Evolutionary conservation across 2,113 vertebrate genomes (phyloP).

Genomic region (Psittacara wagleri): DNA sequence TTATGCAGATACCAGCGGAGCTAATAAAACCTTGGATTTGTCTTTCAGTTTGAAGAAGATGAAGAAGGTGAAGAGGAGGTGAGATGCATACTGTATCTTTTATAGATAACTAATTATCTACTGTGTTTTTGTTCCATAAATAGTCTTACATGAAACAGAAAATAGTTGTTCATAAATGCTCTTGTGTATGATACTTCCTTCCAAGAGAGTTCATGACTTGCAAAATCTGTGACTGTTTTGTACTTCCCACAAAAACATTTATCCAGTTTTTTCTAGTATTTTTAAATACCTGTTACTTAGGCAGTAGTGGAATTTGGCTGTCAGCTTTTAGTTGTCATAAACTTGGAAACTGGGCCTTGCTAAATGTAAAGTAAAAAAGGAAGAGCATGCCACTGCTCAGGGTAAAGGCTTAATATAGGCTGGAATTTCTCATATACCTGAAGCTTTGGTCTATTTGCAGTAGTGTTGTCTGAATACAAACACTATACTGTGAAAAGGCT

Average conservation of each 20-base stretch:
- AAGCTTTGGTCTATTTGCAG: neutral
- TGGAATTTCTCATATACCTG: neutral
- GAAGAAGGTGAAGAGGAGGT: slow-evolving; percentile 99
- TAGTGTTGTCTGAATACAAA: neutral
- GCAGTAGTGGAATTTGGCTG: neutral
- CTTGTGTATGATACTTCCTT: neutral
- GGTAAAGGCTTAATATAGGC: neutral
- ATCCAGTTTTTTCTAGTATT: neutral
- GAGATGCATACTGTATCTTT: slow-evolving; percentile 47
- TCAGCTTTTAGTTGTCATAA: neutral
- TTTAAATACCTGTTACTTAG: neutral
- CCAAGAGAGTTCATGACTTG: neutral
- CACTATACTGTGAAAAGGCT: neutral
- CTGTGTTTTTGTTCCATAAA: neutral
- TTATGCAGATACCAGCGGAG: neutral
- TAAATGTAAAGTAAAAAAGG: neutral
- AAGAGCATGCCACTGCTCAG: neutral
- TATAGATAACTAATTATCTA: neutral
- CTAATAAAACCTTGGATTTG: slow-evolving; percentile 51
- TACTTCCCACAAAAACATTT: neutral
- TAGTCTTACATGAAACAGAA: neutral
- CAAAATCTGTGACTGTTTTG: neutral
- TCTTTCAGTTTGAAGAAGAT: slow-evolving; percentile 92
- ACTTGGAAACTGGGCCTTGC: neutral
- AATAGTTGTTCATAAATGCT: neutral